Percentiles rank a stretch among this genome's conserved stretches.
Evolutionary conservation across 2,113 vertebrate genomes (phyloP).

Genomic region (Pipra filicauda): DNA sequence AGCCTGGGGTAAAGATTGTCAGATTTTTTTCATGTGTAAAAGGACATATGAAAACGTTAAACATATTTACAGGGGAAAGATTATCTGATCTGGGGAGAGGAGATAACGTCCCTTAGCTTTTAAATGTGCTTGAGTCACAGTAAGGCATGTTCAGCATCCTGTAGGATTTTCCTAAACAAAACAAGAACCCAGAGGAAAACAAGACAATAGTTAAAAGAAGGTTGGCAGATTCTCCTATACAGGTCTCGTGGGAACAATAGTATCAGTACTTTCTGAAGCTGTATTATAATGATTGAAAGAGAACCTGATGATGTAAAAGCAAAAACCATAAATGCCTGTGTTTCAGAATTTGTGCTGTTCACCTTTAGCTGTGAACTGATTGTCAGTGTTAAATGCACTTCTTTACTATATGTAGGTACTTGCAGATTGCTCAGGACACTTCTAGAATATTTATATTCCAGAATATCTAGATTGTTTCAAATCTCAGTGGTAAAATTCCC

Average conservation of each 20-base stretch:
- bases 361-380: not conserved
- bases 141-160: not conserved
- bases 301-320: not conserved
- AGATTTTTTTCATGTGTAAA: not conserved
- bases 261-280: not conserved
- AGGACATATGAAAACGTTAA: conserved; percentile 16
- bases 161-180: not conserved
- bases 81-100: not conserved
- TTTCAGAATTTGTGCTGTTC: not conserved
- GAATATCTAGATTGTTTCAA: not conserved
- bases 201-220: not conserved
- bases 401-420: not conserved
- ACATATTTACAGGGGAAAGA: not conserved
- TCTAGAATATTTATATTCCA: not conserved
- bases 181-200: not conserved
- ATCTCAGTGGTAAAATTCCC: not conserved
- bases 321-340: not conserved
- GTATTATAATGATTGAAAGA: not conserved
- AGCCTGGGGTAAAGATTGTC: not conserved
- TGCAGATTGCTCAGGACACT: not conserved
- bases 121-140: not conserved
- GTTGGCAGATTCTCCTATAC: not conserved
- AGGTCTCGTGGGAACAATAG: not conserved
- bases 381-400: not conserved
- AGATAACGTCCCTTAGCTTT: not conserved